These are phyloP conservation scores for Xylota segnis DNA, from an alignment of 2,888 invertebrate genomes.

Conservation along the genomic window DNA sequence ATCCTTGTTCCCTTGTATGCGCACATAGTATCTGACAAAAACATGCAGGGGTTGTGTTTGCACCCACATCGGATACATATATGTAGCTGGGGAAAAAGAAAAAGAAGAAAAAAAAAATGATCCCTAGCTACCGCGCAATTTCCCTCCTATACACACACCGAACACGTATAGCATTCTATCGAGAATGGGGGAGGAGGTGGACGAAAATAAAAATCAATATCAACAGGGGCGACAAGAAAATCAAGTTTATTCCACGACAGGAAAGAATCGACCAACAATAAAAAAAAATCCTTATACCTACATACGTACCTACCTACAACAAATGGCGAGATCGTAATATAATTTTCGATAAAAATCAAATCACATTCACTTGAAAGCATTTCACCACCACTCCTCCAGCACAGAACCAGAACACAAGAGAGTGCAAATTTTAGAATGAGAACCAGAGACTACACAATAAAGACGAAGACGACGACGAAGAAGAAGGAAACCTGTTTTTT, in stretches of 20 bases:
- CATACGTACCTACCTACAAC: too few relatives aligned
- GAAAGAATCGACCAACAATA: too few relatives aligned
- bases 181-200: constrained; percentile 1
- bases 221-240: constrained; percentile 45
- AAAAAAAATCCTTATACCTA: constrained; percentile 19
- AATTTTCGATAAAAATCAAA: constrained; percentile 11
- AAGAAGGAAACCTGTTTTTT: constrained; percentile 62
- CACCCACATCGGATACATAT: constrained; percentile 39
- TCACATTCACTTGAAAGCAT: constrained; percentile 64
- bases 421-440: constrained; percentile 58
- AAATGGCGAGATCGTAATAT: constrained; percentile 45
- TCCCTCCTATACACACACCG: not conserved
- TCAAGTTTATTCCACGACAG: constrained; percentile 39
- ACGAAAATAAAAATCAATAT: constrained; percentile 60
- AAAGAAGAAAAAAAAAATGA: constrained; percentile 63
- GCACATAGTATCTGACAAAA: not conserved
- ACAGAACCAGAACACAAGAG: not conserved
- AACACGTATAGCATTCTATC: not conserved
- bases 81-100: constrained; percentile 49
- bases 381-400: constrained; percentile 53
- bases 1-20: constrained; percentile 25
- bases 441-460: constrained; percentile 17
- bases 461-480: constrained; percentile 11
- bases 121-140: constrained; percentile 71
- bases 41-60: constrained; percentile 11